A percentile compares a stretch with the other conserved stretches of the same genome.
phyloP scores from a whole-genome alignment of 2,888 invertebrate genomes.

The Horisme vitalbata region DNA sequence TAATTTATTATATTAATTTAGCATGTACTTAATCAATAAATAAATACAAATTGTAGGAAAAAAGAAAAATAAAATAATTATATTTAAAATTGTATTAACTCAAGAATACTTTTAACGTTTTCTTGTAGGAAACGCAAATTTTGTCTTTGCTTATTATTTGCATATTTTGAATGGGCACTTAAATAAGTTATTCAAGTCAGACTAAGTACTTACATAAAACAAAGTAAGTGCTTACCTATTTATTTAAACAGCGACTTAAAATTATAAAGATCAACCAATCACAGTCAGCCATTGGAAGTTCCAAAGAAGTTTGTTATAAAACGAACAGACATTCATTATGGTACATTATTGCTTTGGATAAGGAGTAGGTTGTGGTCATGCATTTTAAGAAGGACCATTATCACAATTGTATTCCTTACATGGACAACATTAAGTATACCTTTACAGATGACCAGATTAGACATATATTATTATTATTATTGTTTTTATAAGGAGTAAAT shows the following conservation, averaged over 20 bases:
- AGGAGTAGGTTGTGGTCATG: conserved; percentile 15
- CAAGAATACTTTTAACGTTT: too few species aligned
- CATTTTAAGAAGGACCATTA: conserved; percentile 24
- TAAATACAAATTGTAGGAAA: too few species aligned
- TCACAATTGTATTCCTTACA: too few species aligned
- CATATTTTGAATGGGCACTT: not conserved
- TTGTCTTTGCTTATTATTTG: too few species aligned
- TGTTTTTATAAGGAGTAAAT: too few species aligned
- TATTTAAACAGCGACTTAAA: conserved; percentile 2
- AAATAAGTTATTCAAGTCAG: conserved; percentile 4
- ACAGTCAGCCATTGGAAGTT: conserved; percentile 24
- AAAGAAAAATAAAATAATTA: too few species aligned
- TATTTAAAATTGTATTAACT: too few species aligned
- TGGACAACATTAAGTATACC: too few species aligned
- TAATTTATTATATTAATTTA: too few species aligned
- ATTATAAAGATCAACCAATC: conserved; percentile 29
- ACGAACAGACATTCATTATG: conserved; percentile 20
- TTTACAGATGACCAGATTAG: too few species aligned
- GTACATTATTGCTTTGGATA: conserved; percentile 9
- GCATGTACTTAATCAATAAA: too few species aligned
- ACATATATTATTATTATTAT: too few species aligned
- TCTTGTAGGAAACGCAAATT: not conserved
- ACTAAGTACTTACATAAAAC: conserved; percentile 3
- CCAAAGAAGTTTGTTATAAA: conserved; percentile 21
- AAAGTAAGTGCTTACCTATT: conserved; percentile 16